Evolutionary conservation across 2,797 vertebrate genomes (phyloP).

Genomic region (Gallinago stenura): DNA sequence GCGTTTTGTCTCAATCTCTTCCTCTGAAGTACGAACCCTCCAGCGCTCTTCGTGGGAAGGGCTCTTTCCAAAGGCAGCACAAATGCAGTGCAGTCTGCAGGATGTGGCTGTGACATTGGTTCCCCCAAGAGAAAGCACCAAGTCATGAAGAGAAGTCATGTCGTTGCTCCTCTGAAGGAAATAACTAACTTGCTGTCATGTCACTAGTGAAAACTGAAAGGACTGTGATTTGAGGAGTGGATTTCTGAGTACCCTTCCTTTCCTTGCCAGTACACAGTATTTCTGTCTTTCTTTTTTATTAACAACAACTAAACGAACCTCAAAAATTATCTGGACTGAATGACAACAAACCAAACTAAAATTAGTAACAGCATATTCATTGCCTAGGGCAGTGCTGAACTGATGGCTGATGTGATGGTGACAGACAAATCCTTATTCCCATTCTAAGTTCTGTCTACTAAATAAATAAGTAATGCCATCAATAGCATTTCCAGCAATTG

Average conservation of each 20-base stretch:
- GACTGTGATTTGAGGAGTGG: background rate
- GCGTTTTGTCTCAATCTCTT: background rate
- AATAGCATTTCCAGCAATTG: slow-evolving; percentile 40
- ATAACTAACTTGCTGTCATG: background rate
- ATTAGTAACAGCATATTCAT: slow-evolving; percentile 69
- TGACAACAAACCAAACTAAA: slow-evolving; percentile 66
- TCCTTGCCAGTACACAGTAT: background rate
- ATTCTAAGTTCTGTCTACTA: slow-evolving; percentile 71
- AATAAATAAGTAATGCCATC: slow-evolving; percentile 66
- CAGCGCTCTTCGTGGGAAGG: background rate
- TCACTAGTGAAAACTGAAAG: background rate
- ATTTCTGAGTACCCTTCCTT: slow-evolving; percentile 19
- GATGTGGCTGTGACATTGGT: background rate
- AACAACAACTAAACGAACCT: slow-evolving; percentile 63
- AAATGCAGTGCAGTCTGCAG: background rate
- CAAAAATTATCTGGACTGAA: slow-evolving; percentile 65
- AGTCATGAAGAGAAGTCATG: background rate
- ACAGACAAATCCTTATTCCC: slow-evolving; percentile 74
- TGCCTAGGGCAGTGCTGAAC: slow-evolving; percentile 52
- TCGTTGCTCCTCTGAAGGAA: slow-evolving; percentile 12
- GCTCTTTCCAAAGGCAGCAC: background rate
- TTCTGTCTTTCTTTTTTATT: slow-evolving; percentile 54
- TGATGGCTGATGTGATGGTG: slow-evolving; percentile 69
- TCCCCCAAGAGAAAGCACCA: background rate
- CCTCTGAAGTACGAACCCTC: background rate